A percentile compares a stretch with the other conserved stretches of the same genome.
phyloP scores from a whole-genome alignment of 2,797 vertebrate species.

The Zonotrichia albicollis region DNA sequence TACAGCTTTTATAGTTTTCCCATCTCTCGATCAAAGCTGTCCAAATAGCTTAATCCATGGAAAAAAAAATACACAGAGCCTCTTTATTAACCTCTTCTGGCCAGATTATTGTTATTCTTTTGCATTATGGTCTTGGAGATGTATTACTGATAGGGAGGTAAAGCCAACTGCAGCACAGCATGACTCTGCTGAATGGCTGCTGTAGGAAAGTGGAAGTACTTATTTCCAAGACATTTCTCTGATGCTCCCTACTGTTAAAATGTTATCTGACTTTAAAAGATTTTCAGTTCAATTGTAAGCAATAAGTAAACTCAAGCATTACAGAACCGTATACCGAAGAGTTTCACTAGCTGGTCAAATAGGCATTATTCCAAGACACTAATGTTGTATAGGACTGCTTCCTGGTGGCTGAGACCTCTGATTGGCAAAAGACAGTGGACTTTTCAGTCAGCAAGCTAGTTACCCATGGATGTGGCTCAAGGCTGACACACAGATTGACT shows the following conservation, averaged over 20 bases:
- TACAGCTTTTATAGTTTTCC: neutral
- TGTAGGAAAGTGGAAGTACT: slow-evolving; percentile 40
- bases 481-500: slow-evolving; percentile 82
- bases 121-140: slow-evolving; percentile 55
- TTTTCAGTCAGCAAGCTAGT: slow-evolving; percentile 75
- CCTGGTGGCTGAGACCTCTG: slow-evolving; percentile 61
- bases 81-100: slow-evolving; percentile 52
- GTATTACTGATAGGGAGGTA: slow-evolving; percentile 45
- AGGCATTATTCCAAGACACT: slow-evolving; percentile 66
- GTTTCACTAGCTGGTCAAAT: slow-evolving; percentile 48
- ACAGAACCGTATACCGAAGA: slow-evolving; percentile 6
- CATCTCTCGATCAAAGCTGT: slow-evolving; percentile 31
- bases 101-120: slow-evolving; percentile 64
- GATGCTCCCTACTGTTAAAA: slow-evolving; percentile 53
- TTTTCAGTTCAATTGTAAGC: slow-evolving; percentile 48
- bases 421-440: slow-evolving; percentile 68
- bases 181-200: slow-evolving; percentile 24
- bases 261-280: slow-evolving; percentile 63
- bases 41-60: slow-evolving; percentile 37
- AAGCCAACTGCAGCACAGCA: slow-evolving; percentile 38
- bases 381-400: slow-evolving; percentile 58
- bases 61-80: slow-evolving; percentile 17
- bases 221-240: slow-evolving; percentile 51
- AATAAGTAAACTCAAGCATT: slow-evolving; percentile 46
- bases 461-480: slow-evolving; percentile 79